Conservation (phyloP, 2,888 invertebrate species). For the Merodon equestris region DNA sequence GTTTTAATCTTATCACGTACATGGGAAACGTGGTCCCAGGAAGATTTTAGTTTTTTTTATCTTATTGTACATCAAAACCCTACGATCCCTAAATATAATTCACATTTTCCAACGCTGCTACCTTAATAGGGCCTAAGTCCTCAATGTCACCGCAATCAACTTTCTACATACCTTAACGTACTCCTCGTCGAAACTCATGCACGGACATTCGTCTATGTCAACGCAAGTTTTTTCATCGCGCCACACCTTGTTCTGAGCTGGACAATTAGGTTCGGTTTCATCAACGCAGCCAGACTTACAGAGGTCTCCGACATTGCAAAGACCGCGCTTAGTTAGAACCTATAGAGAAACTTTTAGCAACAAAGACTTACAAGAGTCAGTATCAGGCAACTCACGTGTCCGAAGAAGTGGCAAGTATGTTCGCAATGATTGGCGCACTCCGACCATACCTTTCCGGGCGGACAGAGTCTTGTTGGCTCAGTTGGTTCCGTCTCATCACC, state of each 20-base stretch:
- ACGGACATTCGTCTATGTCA: constrained; percentile 86
- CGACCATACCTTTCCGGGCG: constrained; percentile 81
- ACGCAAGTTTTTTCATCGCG: constrained; percentile 88
- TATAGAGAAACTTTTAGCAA: constrained; percentile 36
- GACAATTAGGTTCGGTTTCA: constrained; percentile 80
- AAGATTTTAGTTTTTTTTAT: no score
- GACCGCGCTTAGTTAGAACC: constrained; percentile 74
- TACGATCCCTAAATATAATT: no score
- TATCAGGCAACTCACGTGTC: constrained; percentile 72
- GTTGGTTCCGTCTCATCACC: constrained; percentile 42
- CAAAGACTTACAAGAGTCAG: neutral
- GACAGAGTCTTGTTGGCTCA: constrained; percentile 70
- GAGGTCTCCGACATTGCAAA: constrained; percentile 75
- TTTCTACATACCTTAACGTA: constrained; percentile 82
- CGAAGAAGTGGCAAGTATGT: constrained; percentile 85
- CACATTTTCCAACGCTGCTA: no score
- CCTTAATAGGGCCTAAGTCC: no score
- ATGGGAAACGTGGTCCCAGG: no score
- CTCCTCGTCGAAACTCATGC: constrained; percentile 83
- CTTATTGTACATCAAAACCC: no score
- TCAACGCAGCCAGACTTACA: constrained; percentile 76
- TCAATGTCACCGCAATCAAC: no score
- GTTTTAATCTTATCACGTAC: no score
- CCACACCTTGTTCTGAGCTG: constrained; percentile 82
- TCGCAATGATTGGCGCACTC: constrained; percentile 87